Conservation (phyloP, 1,140 invertebrate genomes). For the Bombus haemorrhoidalis region DNA sequence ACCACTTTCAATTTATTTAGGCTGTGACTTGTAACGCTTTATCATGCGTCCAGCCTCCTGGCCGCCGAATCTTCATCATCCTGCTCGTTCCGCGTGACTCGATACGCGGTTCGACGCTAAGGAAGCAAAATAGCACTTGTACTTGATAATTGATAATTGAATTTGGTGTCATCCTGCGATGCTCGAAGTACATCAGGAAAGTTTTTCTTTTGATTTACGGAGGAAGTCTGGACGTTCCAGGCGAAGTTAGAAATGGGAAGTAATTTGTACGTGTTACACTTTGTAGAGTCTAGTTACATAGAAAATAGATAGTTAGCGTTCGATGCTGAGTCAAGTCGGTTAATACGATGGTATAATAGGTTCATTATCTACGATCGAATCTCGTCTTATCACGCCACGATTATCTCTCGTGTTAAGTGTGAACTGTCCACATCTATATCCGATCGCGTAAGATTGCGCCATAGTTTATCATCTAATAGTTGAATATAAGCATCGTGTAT, state of each 20-base stretch:
- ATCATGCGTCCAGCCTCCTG: neutral
- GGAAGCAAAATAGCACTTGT: neutral
- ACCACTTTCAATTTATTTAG: conserved; percentile 40
- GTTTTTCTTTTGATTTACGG: neutral
- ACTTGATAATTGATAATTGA: neutral
- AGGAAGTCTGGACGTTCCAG: neutral
- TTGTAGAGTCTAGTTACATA: neutral
- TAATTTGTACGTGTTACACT: neutral
- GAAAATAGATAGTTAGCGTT: neutral
- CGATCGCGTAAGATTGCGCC: neutral
- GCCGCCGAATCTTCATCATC: neutral
- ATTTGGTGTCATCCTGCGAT: neutral
- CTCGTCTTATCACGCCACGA: neutral
- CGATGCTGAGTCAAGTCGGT: neutral
- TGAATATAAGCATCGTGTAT: neutral
- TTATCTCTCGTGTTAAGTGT: neutral
- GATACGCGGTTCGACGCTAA: neutral
- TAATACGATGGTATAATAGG: neutral
- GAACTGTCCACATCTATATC: neutral
- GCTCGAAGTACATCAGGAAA: neutral
- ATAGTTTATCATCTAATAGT: neutral
- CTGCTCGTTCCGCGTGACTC: neutral
- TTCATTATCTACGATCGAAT: neutral
- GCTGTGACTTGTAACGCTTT: conserved; percentile 22
- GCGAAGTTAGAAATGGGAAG: neutral